Evolutionary conservation across 2,888 invertebrate genomes (phyloP), one percentile per base, ranked within the genome.

Genomic region (Ptilodon capucinus): DNA sequence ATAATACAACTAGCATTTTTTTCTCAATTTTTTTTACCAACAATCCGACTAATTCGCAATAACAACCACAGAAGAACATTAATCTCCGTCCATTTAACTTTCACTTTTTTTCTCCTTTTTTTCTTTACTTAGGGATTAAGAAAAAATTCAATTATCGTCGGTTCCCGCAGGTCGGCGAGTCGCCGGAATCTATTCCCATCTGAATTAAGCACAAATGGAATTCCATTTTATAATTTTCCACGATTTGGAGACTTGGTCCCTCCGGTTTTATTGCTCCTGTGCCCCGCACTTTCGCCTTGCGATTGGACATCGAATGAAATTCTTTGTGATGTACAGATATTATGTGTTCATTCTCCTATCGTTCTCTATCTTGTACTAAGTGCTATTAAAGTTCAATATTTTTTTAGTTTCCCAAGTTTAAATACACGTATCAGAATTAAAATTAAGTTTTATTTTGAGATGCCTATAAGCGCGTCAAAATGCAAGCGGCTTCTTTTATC

Each of bases 121-220:
- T 61, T 62, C 56, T 59, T 53, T 53, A 9, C 65, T 64, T 60
- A 59, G 71, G 77, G 77, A 81, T 81, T 77, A 77, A 77, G 76
- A 77, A 80, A 79, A 81, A 78, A 76, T 79, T 82, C 82, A 84
- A 47, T 47, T 47, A 47, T 39, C 23, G 42, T 39, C 11, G 16
- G 23, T 25, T 25, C 35, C 58, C 57, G 51, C 56, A 65, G 67
- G 71, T 71, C 66, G 68, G 55, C 18, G 62, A 65, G 66, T 61
- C 60, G 66, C 71, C 68, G 23, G 62, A 72, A 74, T 72, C 70
- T 63, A 73, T 67, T 67, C 75, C 75, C 70, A 60, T 58, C 64
- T 71, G 79, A 79, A 73, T 81, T 76, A 78, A 78, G 64, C 74
- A 70, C 74, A 70, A 79, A 80, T 77, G 77, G 76, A 79, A 76